Evolutionary conservation across 2,888 invertebrate species (phyloP).

Genomic region (Aricia artaxerxes): DNA sequence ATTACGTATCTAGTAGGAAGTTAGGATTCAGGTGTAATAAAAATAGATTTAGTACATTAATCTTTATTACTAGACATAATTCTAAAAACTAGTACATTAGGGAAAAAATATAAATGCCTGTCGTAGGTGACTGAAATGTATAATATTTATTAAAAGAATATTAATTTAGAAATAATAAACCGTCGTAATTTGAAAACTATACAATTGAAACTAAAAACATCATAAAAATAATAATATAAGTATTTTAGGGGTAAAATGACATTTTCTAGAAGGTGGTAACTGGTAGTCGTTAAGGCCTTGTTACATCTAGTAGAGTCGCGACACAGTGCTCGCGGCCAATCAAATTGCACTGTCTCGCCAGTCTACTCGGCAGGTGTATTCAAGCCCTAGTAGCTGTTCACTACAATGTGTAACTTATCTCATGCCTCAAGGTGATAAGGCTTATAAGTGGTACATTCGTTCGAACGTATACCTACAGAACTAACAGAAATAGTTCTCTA

Average conservation of each 20-base stretch:
- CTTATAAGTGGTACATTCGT: too few species aligned
- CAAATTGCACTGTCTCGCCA: too few species aligned
- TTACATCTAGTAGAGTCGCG: too few species aligned
- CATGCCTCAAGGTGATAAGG: too few species aligned
- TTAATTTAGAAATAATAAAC: not conserved
- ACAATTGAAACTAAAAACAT: not conserved
- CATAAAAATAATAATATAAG: not conserved
- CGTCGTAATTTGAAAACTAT: not conserved
- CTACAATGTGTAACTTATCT: too few species aligned
- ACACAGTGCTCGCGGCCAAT: too few species aligned
- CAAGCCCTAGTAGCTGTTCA: too few species aligned
- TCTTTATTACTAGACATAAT: conserved; percentile 29
- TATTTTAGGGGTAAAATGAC: not conserved
- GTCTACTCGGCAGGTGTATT: too few species aligned
- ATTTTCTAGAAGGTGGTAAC: not conserved
- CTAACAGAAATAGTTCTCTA: too few species aligned
- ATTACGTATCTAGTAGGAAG: not conserved
- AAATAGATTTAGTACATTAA: conserved; percentile 18
- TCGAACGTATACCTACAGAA: too few species aligned
- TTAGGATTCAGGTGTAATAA: conserved; percentile 7
- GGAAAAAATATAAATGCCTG: conserved; percentile 27
- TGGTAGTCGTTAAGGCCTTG: not conserved
- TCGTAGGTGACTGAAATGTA: conserved; percentile 6
- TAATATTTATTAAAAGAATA: not conserved
- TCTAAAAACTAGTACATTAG: conserved; percentile 28